Conservation (phyloP, 2,888 invertebrate genomes). For the Macrophya alboannulata region DNA sequence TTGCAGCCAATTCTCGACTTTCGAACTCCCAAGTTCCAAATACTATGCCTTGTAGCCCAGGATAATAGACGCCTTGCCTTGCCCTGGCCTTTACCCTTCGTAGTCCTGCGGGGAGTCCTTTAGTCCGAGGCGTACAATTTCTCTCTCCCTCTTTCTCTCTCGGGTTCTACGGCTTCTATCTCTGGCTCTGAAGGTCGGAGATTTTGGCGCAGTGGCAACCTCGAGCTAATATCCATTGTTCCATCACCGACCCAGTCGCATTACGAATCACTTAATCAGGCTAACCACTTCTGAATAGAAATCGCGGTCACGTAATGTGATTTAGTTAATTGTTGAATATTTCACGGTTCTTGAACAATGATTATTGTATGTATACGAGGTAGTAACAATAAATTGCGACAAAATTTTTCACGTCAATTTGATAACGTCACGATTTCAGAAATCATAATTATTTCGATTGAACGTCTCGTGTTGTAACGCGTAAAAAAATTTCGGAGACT, state of each 20-base stretch:
- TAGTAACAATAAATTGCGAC: background rate
- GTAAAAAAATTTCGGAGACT: background rate
- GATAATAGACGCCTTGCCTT: slow-evolving; percentile 38
- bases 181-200: slow-evolving; percentile 8
- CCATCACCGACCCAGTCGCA: slow-evolving; percentile 26
- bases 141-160: slow-evolving; percentile 21
- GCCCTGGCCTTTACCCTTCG: slow-evolving; percentile 31
- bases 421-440: background rate
- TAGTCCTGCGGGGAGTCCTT: slow-evolving; percentile 44
- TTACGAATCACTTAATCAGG: slow-evolving; percentile 51
- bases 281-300: slow-evolving; percentile 22
- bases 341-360: background rate
- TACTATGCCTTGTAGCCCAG: slow-evolving; percentile 35
- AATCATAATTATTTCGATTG: background rate
- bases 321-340: slow-evolving; percentile 9
- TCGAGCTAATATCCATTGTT: slow-evolving; percentile 50
- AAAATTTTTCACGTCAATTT: background rate
- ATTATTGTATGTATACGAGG: background rate
- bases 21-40: slow-evolving; percentile 40
- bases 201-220: slow-evolving; percentile 19
- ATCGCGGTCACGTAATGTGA: background rate
- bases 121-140: slow-evolving; percentile 19
- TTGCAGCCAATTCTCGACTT: slow-evolving; percentile 53
- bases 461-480: background rate
- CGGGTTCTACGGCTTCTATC: background rate